These are phyloP conservation scores for Mythimna pallens DNA, from an alignment of 2,888 invertebrate genomes.

Conservation along the genomic window DNA sequence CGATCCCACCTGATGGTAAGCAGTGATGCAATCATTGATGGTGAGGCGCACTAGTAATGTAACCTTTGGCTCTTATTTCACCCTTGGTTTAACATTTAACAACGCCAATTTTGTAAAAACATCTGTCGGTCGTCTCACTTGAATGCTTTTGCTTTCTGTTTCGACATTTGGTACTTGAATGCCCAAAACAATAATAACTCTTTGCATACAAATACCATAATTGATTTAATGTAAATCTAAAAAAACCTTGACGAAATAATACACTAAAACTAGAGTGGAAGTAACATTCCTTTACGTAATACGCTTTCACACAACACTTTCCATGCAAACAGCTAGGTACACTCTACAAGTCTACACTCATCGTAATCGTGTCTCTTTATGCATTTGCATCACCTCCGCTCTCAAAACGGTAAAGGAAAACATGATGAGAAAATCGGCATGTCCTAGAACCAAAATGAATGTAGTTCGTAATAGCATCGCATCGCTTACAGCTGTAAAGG, in stretches of 20 bases:
- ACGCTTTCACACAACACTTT: conserved; percentile 26
- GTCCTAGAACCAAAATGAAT: too few species aligned
- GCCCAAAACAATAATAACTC: too few species aligned
- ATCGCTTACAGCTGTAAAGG: too few species aligned
- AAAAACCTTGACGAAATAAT: background rate
- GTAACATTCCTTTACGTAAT: conserved; percentile 1
- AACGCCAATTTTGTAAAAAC: conserved; percentile 10
- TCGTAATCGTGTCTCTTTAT: too few species aligned
- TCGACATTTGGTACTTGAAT: conserved; percentile 13
- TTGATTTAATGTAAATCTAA: conserved; percentile 10
- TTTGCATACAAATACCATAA: background rate
- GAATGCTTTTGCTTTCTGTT: background rate
- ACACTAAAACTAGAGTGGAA: background rate
- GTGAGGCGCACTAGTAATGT: too few species aligned
- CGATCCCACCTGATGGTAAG: too few species aligned
- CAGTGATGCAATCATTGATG: too few species aligned
- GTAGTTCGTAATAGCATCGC: too few species aligned
- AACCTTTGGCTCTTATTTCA: background rate
- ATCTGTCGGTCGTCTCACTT: conserved; percentile 14
- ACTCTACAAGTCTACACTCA: background rate
- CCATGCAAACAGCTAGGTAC: background rate
- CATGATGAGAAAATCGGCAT: too few species aligned
- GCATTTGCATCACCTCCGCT: too few species aligned
- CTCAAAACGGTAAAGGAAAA: too few species aligned
- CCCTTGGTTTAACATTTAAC: background rate